These are phyloP conservation scores for Drosophila lutescens DNA, from an alignment of 2,888 invertebrate genomes.

Conservation along the genomic window DNA sequence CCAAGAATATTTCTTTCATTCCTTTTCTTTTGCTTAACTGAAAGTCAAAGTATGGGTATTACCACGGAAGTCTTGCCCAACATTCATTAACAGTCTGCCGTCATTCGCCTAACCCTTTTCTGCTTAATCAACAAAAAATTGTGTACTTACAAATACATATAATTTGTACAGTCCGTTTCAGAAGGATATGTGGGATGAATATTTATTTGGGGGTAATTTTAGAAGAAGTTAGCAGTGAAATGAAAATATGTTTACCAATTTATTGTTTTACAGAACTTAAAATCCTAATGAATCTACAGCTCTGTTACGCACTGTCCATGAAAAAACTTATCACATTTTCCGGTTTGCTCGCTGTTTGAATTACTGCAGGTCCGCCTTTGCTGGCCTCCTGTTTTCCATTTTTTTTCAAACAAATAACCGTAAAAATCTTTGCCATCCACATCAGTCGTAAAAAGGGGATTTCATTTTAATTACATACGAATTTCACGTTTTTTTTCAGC, in stretches of 20 bases:
- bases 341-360: conserved; percentile 58
- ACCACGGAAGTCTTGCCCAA: conserved; percentile 24
- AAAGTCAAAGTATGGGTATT: conserved; percentile 21
- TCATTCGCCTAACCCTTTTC: conserved; percentile 38
- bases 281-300: neutral
- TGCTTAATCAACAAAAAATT: conserved; percentile 51
- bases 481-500: conserved; percentile 49
- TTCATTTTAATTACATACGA: conserved; percentile 76
- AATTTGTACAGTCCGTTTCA: conserved; percentile 9
- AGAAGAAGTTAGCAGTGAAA: too few relatives aligned
- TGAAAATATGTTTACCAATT: neutral
- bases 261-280: neutral
- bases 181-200: neutral
- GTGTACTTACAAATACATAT: conserved; percentile 40
- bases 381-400: conserved; percentile 8
- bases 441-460: conserved; percentile 69
- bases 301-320: conserved; percentile 9
- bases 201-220: neutral
- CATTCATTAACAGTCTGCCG: conserved; percentile 40
- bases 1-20: conserved; percentile 22
- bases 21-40: conserved; percentile 1
- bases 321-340: conserved; percentile 65
- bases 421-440: conserved; percentile 68
- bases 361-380: conserved; percentile 58
- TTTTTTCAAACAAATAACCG: conserved; percentile 64